A percentile compares a stretch with the other conserved stretches of the same genome.
Conservation (phyloP, 2,797 vertebrate species). For the Macropus fuliginosus region DNA sequence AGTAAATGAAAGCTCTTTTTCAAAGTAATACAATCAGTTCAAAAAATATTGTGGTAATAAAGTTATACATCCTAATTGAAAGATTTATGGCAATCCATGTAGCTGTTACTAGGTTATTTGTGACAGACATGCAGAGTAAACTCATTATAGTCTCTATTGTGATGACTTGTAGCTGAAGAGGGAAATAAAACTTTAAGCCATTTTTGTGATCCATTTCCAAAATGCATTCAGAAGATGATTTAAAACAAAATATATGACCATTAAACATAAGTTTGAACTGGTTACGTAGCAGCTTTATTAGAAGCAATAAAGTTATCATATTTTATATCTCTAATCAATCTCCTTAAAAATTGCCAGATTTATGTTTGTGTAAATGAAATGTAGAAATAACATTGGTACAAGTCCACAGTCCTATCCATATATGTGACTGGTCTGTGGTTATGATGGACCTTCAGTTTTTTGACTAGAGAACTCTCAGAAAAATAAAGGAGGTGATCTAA, state of each 20-base stretch:
- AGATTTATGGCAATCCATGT: conserved; percentile 92
- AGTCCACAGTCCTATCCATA: background rate
- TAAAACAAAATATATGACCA: conserved; percentile 78
- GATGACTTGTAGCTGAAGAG: conserved; percentile 87
- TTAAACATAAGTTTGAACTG: conserved; percentile 77
- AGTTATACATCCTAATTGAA: conserved; percentile 93
- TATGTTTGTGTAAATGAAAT: conserved; percentile 57
- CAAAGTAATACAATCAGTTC: conserved; percentile 91
- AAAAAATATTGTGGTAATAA: conserved; percentile 92
- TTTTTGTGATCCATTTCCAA: conserved; percentile 82
- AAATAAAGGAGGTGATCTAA: too few species aligned
- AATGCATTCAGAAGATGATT: conserved; percentile 82
- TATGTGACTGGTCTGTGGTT: background rate
- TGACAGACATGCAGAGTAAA: conserved; percentile 91
- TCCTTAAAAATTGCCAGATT: conserved; percentile 78
- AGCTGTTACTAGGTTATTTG: conserved; percentile 90
- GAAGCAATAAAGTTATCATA: conserved; percentile 70
- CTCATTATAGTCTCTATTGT: conserved; percentile 87
- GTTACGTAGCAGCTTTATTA: conserved; percentile 65
- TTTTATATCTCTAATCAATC: conserved; percentile 63
- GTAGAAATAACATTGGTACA: conserved; percentile 2
- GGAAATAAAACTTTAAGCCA: conserved; percentile 83
- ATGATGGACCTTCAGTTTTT: background rate
- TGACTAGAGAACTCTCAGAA: too few species aligned
- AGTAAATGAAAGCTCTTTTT: conserved; percentile 90